Conservation (phyloP, 2,113 vertebrate species). For the Columba livia region DNA sequence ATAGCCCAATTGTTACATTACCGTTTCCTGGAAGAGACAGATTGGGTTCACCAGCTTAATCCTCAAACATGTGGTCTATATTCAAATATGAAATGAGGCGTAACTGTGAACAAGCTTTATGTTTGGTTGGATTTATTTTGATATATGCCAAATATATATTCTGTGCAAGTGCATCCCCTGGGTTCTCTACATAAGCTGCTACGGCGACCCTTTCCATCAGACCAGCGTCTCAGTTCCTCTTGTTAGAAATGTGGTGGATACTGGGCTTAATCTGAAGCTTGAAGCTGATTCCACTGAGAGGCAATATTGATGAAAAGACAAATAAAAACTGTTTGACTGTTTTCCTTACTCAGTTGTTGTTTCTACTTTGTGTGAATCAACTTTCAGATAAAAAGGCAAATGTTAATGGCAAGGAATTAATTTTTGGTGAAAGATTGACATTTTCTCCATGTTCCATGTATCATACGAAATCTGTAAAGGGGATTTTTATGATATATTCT, state of each 20-base stretch:
- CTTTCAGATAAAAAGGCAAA: background rate
- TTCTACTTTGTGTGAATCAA: background rate
- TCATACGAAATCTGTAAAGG: background rate
- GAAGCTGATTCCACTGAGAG: background rate
- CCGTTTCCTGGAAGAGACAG: slow-evolving; percentile 36
- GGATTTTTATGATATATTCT: background rate
- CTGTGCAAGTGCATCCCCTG: slow-evolving; percentile 1
- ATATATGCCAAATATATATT: background rate
- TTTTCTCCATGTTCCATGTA: background rate
- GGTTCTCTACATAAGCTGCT: background rate
- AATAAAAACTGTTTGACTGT: background rate
- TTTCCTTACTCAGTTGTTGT: background rate
- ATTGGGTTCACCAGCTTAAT: slow-evolving; percentile 48
- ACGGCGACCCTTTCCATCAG: background rate
- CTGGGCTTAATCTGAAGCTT: background rate
- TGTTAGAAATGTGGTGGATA: background rate
- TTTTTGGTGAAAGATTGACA: background rate
- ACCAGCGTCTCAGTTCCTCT: background rate
- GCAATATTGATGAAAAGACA: background rate
- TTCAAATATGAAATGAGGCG: slow-evolving; percentile 50
- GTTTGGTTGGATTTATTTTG: slow-evolving; percentile 59
- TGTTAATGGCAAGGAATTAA: background rate
- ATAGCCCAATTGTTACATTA: slow-evolving; percentile 15
- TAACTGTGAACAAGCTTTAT: slow-evolving; percentile 65
- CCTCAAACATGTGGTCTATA: slow-evolving; percentile 56